Conservation (phyloP, 2,888 invertebrate species). For the Nesidiocoris tenuis region DNA sequence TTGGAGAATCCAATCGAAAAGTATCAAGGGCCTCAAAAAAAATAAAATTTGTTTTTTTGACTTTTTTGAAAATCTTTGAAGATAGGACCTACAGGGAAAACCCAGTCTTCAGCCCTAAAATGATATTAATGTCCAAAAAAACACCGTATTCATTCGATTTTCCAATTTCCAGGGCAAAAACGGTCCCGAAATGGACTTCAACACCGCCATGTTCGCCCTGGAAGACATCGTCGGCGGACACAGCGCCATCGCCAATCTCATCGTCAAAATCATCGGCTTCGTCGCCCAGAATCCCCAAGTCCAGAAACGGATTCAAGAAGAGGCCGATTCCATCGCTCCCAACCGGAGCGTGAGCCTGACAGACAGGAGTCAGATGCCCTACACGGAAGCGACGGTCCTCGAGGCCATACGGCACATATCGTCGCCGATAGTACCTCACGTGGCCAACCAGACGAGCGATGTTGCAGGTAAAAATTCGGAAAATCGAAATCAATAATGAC, state of each 20-base stretch:
- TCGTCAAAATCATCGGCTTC: conserved; percentile 73
- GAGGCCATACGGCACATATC: conserved; percentile 78
- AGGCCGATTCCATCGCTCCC: conserved; percentile 65
- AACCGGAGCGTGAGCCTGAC: conserved; percentile 63
- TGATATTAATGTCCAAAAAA: too few species aligned
- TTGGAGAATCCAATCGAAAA: too few species aligned
- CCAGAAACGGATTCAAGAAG: conserved; percentile 64
- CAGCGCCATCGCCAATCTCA: conserved; percentile 80
- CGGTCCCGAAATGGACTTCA: conserved; percentile 63
- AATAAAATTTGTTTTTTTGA: too few species aligned
- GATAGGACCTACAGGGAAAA: too few species aligned
- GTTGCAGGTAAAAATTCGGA: conserved; percentile 64
- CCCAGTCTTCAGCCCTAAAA: too few species aligned
- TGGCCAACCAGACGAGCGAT: conserved; percentile 72
- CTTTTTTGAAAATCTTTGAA: too few species aligned
- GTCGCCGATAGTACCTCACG: conserved; percentile 88
- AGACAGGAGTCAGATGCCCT: conserved; percentile 70
- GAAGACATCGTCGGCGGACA: conserved; percentile 88
- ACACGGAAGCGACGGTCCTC: conserved; percentile 76
- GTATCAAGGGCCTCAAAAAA: too few species aligned
- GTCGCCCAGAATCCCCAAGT: conserved; percentile 59
- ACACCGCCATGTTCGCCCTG: conserved; percentile 76
- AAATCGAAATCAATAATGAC: too few species aligned
- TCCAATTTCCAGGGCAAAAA: not conserved
- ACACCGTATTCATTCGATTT: too few species aligned